Base-by-base conservation (phyloP, 2,797 vertebrate genomes). In the Mormyrops boulengeri region DNA sequence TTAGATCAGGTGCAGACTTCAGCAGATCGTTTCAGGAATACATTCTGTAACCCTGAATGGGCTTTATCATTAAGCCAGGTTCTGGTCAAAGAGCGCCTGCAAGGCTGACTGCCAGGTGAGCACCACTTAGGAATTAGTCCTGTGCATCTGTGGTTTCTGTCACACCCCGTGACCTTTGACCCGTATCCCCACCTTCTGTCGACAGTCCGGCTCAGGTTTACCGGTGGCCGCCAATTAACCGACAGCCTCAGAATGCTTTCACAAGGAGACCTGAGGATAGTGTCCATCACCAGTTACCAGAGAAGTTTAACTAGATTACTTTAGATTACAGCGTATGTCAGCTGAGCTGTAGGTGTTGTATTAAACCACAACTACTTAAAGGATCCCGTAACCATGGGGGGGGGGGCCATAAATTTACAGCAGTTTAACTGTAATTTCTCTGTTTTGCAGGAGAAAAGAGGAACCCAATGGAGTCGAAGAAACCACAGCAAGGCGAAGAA, bases 401-500 rank as follows among this genome's bases (percentile, higher is more conserved):
- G 55, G n/a, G 38, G 77, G 34, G 38, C 6, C 77, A 82, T 47
- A 82, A 9, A n/a, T 8, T 82, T 41, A n/a, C 17, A 19, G 14
- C 73, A 44, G 38, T 80, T 38, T 41, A 44, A 41, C 38, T 80
- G 14, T 82, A 2, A 7, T 41, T 82, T 41, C 77, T 90, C 52
- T 94, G 89, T 85, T 26, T 89, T 91, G 2, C 7, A 98, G 97
- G 92, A 95, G 95, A 80, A 94, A 93, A 4, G 96, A 93, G 34
- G 97, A 97, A 14, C 94, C 89, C 62, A 93, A 93, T 3, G 94
- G 90, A 52, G 30, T 90, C 9, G 94, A 95, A 89, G 94, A 86
- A 49, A 94, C 90, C 85, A 92, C 92, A 2, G 90, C 93, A 53
- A 95, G 95, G 89, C 95, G 96, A 26, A 95, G 96, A 89, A 98